Base-by-base conservation (phyloP, 1,140 invertebrate species). In the Diplogasteroides magnus region DNA sequence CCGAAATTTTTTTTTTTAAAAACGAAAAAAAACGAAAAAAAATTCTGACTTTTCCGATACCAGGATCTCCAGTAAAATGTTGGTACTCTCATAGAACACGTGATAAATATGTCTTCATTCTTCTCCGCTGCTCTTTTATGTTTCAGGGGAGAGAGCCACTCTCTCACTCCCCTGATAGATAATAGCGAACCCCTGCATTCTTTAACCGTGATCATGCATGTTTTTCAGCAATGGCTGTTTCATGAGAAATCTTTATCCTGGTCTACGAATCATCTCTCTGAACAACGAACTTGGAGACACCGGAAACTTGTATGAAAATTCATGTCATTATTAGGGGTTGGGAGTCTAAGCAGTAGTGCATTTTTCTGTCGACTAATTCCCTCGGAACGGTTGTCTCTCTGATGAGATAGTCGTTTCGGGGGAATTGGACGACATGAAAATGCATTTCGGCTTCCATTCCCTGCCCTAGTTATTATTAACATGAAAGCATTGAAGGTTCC, bases 401-500 rank as follows among this genome's bases (percentile, higher is more conserved):
- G 37, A 48, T 48, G 37, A 48, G 6, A 48, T 11, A 6, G 37
- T 48, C 19, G 6, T 48, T 48, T 48, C 37, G 19, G 6, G 37
- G 6, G 19, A 48, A 48, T 48, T 48, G 37, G 37, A 6, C 6
- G 6, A 48, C 19, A 11, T 48, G 19, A 19, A 48, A 6, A 48
- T 48, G 37, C 19, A 6, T 6, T 11, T 48, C 6, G 37, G 6
- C 6, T 48, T 48, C 19, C 6, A 48, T 48, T 48, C 6, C 37
- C 19, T 11, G 6, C 19, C 6, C 37, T 48, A 19, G 19, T 11
- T 19, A 23, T 13, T 15, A 0, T 61, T 11, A 23, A 57, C 6
- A 64, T 62, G 13, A 15, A 14, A 62, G 11, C 11, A 13, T 64
- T 95, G 94, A 93, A 87, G 93, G 92, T 98, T 94, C 93, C 84